A percentile compares a stretch with the other conserved stretches of the same genome.
These are phyloP conservation scores for Drosophila mimica DNA, from an alignment of 2,888 invertebrate species.

Conservation along the genomic window DNA sequence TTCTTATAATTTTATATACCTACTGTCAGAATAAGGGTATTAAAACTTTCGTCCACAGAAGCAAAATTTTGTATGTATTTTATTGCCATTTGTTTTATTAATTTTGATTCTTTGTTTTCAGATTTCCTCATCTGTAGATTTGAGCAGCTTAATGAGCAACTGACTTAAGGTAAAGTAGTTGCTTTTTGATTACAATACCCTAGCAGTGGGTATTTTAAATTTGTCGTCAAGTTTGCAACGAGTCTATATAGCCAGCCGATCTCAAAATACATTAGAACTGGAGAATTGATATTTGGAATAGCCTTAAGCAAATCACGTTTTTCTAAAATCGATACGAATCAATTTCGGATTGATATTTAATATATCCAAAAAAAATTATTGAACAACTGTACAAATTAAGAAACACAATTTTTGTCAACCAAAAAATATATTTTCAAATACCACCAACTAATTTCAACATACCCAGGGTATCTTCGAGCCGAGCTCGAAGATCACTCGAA, in stretches of 20 bases:
- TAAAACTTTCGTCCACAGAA: too few relatives aligned
- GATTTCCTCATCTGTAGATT: slow-evolving; percentile 12
- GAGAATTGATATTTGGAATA: neutral
- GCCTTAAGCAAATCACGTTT: neutral
- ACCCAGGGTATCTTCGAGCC: neutral
- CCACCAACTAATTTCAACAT: neutral
- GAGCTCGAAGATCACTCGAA: neutral
- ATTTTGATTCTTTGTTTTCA: slow-evolving; percentile 13
- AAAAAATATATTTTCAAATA: neutral
- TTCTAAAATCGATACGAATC: too few relatives aligned
- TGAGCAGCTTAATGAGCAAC: slow-evolving; percentile 68
- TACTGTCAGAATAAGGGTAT: neutral
- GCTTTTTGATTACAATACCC: slow-evolving; percentile 1
- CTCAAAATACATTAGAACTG: neutral
- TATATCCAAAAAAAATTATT: neutral
- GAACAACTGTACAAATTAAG: neutral
- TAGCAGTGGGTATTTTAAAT: neutral
- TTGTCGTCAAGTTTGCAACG: neutral
- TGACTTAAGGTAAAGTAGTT: slow-evolving; percentile 38
- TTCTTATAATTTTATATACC: neutral
- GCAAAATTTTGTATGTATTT: neutral
- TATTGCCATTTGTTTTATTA: slow-evolving; percentile 10
- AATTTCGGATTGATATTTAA: neutral
- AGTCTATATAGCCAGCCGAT: neutral
- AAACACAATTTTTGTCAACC: neutral